Conservation (phyloP, 2,888 invertebrate species). For the Drosophila emarginata region DNA sequence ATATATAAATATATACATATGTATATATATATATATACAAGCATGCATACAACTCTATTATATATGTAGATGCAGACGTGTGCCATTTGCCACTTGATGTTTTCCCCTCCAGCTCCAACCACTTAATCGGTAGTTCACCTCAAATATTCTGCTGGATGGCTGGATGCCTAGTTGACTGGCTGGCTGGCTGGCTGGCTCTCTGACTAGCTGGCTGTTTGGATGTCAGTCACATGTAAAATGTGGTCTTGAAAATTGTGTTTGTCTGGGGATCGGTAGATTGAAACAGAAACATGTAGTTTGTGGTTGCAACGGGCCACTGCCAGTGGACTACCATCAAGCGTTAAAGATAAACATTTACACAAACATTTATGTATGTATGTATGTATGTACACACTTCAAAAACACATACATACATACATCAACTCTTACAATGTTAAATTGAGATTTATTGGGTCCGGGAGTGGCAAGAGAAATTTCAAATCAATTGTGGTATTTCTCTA, state of each 20-base stretch:
- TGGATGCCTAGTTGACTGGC: neutral
- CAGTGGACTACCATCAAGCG: neutral
- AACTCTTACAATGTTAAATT: neutral
- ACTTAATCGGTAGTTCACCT: constrained; percentile 62
- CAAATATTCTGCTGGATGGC: constrained; percentile 37
- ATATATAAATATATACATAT: neutral
- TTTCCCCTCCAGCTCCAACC: constrained; percentile 36
- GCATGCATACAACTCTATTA: neutral
- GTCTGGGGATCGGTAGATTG: constrained; percentile 19
- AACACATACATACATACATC: neutral
- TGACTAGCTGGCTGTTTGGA: constrained; percentile 1
- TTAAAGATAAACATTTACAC: neutral
- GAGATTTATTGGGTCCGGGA: constrained; percentile 13
- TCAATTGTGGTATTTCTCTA: neutral
- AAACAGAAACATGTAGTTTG: constrained; percentile 18
- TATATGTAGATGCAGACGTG: constrained; percentile 12
- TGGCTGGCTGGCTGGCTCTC: constrained; percentile 1
- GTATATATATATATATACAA: neutral
- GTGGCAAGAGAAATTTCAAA: constrained; percentile 11
- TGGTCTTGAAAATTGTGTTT: constrained; percentile 54
- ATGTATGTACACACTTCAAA: neutral
- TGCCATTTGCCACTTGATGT: constrained; percentile 30
- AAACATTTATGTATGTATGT: constrained; percentile 2
- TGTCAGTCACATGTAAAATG: constrained; percentile 60
- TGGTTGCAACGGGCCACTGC: constrained; percentile 15